Evolutionary conservation across 2,113 vertebrate genomes (phyloP).

Genomic region (Melanocharis versteri): DNA sequence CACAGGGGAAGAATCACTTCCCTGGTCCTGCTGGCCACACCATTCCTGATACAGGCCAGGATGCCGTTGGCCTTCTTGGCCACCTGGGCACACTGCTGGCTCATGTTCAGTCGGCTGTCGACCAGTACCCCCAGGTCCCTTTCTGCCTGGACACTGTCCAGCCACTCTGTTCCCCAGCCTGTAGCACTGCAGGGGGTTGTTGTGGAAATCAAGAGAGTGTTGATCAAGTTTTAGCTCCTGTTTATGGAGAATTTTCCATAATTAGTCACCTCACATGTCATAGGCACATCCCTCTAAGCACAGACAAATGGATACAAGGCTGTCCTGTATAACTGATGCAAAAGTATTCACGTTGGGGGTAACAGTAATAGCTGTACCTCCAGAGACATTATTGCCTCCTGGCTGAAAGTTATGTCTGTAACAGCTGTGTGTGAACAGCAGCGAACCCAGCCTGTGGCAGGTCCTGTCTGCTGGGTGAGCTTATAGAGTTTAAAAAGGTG

Average conservation of each 20-base stretch:
- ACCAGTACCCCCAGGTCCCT: not conserved
- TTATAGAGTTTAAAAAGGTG: not conserved
- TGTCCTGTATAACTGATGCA: not conserved
- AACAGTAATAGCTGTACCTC: not conserved
- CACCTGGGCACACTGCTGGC: not conserved
- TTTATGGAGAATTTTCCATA: not conserved
- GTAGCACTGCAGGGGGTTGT: not conserved
- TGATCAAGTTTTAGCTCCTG: not conserved
- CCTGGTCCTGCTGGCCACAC: not conserved
- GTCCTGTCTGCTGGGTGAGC: not conserved
- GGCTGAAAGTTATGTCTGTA: not conserved
- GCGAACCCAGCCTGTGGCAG: accelerated
- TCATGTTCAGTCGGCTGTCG: not conserved
- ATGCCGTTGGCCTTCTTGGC: not conserved
- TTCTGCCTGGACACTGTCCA: not conserved
- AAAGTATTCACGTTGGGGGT: not conserved
- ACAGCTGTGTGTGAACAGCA: not conserved
- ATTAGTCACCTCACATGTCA: not conserved
- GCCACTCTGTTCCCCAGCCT: not conserved
- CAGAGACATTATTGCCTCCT: not conserved
- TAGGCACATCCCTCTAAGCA: not conserved
- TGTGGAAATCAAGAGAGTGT: not conserved
- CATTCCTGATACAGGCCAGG: not conserved
- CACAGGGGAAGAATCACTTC: not conserved
- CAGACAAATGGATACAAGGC: not conserved